Conservation (phyloP, 2,888 invertebrate species). For the Caenorhabditis sp. region DNA sequence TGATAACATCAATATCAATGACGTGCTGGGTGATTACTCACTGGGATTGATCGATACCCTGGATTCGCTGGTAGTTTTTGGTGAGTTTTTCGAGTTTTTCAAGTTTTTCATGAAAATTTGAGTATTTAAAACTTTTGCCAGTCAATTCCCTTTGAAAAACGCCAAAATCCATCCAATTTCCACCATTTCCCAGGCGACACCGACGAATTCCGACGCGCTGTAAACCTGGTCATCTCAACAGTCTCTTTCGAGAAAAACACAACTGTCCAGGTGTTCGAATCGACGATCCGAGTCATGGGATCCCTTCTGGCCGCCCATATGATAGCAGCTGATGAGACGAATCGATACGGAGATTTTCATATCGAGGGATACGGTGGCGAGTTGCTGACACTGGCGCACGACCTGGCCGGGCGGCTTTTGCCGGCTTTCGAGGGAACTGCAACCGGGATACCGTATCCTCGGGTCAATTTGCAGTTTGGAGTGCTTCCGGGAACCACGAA, state of each 20-base stretch:
- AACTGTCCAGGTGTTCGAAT: constrained; percentile 87
- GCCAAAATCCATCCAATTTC: neutral
- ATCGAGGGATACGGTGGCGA: constrained; percentile 84
- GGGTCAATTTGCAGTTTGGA: constrained; percentile 86
- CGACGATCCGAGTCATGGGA: constrained; percentile 87
- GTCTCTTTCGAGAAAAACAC: constrained; percentile 87
- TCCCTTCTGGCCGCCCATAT: constrained; percentile 87
- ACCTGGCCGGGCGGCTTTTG: constrained; percentile 86
- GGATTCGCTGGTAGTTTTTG: constrained; percentile 86
- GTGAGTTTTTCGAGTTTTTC: constrained; percentile 27
- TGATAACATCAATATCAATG: constrained; percentile 87
- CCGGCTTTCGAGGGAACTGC: constrained; percentile 87
- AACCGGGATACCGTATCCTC: constrained; percentile 84
- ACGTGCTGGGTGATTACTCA: constrained; percentile 87
- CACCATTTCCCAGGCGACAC: constrained; percentile 82
- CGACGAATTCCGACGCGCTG: constrained; percentile 86
- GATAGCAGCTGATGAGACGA: constrained; percentile 86
- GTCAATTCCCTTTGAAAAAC: neutral
- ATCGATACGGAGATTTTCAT: constrained; percentile 85
- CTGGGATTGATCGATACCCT: constrained; percentile 87
- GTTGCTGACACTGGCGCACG: constrained; percentile 86
- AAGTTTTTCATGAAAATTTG: neutral
- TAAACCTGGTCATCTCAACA: constrained; percentile 86
- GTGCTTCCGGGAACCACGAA: constrained; percentile 85
- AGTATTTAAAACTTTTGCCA: constrained; percentile 8